Evolutionary conservation across 2,797 vertebrate species (phyloP).

Genomic region (Helostoma temminkii): DNA sequence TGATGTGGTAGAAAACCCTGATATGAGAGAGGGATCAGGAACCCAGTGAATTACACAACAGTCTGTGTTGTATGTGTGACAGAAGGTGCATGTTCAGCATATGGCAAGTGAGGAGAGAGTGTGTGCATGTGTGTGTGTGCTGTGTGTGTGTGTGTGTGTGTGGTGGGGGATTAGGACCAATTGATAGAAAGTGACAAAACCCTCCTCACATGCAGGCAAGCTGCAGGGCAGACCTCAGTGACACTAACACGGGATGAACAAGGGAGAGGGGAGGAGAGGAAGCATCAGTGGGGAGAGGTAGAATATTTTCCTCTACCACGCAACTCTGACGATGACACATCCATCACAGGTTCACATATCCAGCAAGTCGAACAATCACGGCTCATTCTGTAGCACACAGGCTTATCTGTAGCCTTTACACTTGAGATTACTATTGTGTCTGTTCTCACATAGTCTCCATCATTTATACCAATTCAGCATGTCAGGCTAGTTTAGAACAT

Average conservation of each 20-base stretch:
- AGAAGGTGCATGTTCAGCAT: conserved; percentile 52
- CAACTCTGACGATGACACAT: conserved; percentile 48
- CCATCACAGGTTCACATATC: conserved; percentile 40
- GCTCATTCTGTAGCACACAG: conserved; percentile 2
- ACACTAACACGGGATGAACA: conserved; percentile 62
- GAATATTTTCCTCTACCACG: conserved; percentile 32
- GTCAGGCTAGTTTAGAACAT: background rate
- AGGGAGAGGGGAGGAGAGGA: conserved; percentile 24
- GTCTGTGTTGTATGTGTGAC: conserved; percentile 50
- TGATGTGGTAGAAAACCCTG: conserved; percentile 55
- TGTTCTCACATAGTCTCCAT: conserved; percentile 11
- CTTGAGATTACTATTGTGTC: background rate
- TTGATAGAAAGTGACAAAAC: conserved; percentile 80
- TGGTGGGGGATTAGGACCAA: conserved; percentile 49
- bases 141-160: conserved; percentile 25
- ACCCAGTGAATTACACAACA: conserved; percentile 66
- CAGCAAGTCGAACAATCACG: background rate
- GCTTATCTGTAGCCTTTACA: conserved; percentile 24
- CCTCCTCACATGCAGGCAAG: conserved; percentile 62
- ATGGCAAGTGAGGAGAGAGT: conserved; percentile 29
- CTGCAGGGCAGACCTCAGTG: conserved; percentile 71
- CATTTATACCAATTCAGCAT: background rate
- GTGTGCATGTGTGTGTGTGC: conserved; percentile 17
- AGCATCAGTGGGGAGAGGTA: conserved; percentile 43
- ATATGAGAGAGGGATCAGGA: conserved; percentile 54